Base-by-base conservation (phyloP, 64 coral and sea anemone genomes). In the Exaiptasia diaphana region DNA sequence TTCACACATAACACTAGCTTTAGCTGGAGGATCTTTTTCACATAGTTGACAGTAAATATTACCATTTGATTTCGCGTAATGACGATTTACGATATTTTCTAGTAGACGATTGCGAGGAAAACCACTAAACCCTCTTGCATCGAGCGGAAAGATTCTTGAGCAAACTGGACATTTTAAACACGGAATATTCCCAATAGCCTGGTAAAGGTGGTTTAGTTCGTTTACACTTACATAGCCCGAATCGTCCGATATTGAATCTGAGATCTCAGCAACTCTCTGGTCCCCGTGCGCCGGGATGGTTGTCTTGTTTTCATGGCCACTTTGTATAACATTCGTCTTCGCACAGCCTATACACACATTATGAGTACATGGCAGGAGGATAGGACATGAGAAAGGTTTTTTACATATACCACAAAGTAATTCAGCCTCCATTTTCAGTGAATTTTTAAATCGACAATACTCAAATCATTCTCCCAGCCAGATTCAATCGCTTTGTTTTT, bases 41-140 rank as follows among this genome's bases (percentile, higher is more conserved):
- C 93, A 97, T 9, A 97, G 77, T 61, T 97, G 83, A 76, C 93
- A 97, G 49, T 87, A 61, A 78, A 97, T 72, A 57, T 90, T 90
- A 18, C 70, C 83, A 72, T 85, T 87, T 9, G 93, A 71, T 88
- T 90, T 79, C 44, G 91, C 79, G 38, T 87, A 97, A 83, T 82
- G 89, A 23, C 88, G 88, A 83, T 78, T 86, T 41, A 97, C 88
- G 57, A 97, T 83, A 53, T 97, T 97, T 79, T 91, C 93, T 55
- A 97, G 64, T 5, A 97, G 65, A 54, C 74, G 83, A 52, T 97
- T 91, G 17, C 83, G 77, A 13, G 93, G 88, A 37, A 97, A 97
- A 17, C 69, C 76, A 48, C 70, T 71, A 0, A 97, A 64, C 48
- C 88, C 93, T 72, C 75, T 70, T 22, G 33, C 53, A 33, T 90